Percentiles rank a stretch among this genome's conserved stretches.
Conservation (phyloP, 2,113 vertebrate genomes). For the Hippocampus guttulatus region DNA sequence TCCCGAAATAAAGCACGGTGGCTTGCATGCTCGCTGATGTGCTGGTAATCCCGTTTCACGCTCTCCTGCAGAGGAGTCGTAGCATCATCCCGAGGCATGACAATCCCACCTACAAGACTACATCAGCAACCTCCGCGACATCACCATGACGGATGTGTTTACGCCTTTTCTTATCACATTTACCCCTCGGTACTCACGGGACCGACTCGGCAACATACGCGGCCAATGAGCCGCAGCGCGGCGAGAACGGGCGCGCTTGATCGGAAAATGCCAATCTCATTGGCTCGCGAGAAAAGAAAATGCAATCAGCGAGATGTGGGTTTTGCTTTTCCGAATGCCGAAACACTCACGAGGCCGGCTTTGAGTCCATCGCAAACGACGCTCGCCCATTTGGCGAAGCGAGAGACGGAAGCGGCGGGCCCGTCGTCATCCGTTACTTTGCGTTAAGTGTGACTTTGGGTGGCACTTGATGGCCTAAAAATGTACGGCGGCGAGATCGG, state of each 20-base stretch:
- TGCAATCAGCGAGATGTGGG: constrained; percentile 45
- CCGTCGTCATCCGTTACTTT: constrained; percentile 59
- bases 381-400: constrained; percentile 28
- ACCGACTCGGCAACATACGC: constrained; percentile 44
- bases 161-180: constrained; percentile 59
- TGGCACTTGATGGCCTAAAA: constrained; percentile 53
- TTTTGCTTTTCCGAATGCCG: constrained; percentile 29
- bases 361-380: constrained; percentile 53
- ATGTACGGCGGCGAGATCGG: constrained; percentile 48
- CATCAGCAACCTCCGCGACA: constrained; percentile 57
- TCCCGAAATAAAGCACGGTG: constrained; percentile 42
- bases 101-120: constrained; percentile 64
- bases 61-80: constrained; percentile 57
- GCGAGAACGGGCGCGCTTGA: constrained; percentile 43
- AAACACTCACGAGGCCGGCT: constrained; percentile 25
- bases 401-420: constrained; percentile 59
- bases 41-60: constrained; percentile 70
- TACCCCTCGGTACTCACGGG: constrained; percentile 37
- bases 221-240: constrained; percentile 42
- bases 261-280: constrained; percentile 45
- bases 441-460: constrained; percentile 64
- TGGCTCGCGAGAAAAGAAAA: constrained; percentile 43
- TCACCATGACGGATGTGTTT: constrained; percentile 65
- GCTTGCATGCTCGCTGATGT: constrained; percentile 58
- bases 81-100: constrained; percentile 57